Conservation (phyloP, 2,113 vertebrate species). For the Aix galericulata region DNA sequence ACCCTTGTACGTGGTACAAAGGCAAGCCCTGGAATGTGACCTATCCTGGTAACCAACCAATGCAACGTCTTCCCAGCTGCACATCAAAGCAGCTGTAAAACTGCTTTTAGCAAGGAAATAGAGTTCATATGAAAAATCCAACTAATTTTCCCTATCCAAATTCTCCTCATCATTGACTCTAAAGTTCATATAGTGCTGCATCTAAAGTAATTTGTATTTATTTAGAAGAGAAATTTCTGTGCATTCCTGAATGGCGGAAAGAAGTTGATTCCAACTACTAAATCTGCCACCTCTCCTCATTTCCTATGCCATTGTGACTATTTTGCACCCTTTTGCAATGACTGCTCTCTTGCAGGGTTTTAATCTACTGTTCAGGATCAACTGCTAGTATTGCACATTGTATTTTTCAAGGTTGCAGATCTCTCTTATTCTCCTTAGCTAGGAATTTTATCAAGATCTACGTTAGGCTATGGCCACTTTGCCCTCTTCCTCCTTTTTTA, state of each 20-base stretch:
- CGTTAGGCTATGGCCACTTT: background rate
- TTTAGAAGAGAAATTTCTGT: background rate
- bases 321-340: background rate
- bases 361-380: background rate
- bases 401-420: background rate
- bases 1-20: background rate
- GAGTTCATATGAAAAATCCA: background rate
- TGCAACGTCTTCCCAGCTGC: slow-evolving; percentile 30
- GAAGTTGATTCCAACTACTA: background rate
- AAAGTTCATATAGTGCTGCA: background rate
- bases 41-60: background rate
- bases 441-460: background rate
- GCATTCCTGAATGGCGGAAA: background rate
- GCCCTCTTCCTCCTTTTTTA: background rate
- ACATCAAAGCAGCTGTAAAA: slow-evolving; percentile 23
- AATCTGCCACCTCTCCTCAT: background rate
- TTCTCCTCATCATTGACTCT: background rate
- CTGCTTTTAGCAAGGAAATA: background rate
- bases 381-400: background rate
- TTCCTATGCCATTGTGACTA: background rate
- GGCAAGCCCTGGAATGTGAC: slow-evolving; percentile 13
- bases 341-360: background rate
- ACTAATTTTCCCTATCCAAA: background rate
- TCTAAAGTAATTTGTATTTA: background rate
- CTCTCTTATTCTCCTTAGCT: background rate